A percentile compares a stretch with the other conserved stretches of the same genome.
Evolutionary conservation across 2,888 invertebrate species (phyloP).

Genomic region (Synanthedon myopaeformis): DNA sequence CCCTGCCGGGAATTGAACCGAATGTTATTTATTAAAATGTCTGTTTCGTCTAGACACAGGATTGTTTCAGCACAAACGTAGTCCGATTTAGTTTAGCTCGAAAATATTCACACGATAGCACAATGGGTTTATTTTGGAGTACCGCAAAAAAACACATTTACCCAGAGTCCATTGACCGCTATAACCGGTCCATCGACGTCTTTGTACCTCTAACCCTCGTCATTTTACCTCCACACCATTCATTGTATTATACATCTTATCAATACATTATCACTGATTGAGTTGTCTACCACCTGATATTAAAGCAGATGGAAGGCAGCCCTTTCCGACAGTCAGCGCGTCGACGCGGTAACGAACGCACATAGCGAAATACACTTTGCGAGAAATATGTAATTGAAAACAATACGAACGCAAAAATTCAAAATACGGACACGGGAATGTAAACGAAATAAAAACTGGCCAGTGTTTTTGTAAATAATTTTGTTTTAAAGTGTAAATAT

Average conservation of each 20-base stretch:
- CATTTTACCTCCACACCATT: slow-evolving; percentile 10
- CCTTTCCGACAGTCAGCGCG: slow-evolving; percentile 31
- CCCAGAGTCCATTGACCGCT: slow-evolving; percentile 24
- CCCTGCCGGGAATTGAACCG: no score
- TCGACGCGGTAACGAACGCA: slow-evolving; percentile 22
- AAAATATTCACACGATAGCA: no score
- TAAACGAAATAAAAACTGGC: slow-evolving; percentile 15
- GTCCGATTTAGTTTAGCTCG: no score
- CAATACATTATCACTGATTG: slow-evolving; percentile 39
- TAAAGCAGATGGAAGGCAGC: slow-evolving; percentile 29
- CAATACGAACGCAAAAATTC: slow-evolving; percentile 15
- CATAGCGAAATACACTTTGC: slow-evolving; percentile 14
- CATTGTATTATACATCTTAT: slow-evolving; percentile 22
- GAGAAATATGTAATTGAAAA: slow-evolving; percentile 18
- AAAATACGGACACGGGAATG: slow-evolving; percentile 18
- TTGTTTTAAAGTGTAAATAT: slow-evolving; percentile 20
- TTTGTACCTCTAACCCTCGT: slow-evolving; percentile 10
- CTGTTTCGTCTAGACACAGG: no score
- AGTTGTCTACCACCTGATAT: slow-evolving; percentile 55
- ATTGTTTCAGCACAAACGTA: no score
- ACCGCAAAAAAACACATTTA: neutral
- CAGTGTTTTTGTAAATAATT: slow-evolving; percentile 27
- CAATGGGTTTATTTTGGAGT: neutral
- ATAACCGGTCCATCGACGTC: slow-evolving; percentile 28
- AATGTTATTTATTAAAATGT: no score